These are phyloP conservation scores for Phaenicophaeus curvirostris DNA, from an alignment of 2,797 vertebrate species.

Conservation along the genomic window DNA sequence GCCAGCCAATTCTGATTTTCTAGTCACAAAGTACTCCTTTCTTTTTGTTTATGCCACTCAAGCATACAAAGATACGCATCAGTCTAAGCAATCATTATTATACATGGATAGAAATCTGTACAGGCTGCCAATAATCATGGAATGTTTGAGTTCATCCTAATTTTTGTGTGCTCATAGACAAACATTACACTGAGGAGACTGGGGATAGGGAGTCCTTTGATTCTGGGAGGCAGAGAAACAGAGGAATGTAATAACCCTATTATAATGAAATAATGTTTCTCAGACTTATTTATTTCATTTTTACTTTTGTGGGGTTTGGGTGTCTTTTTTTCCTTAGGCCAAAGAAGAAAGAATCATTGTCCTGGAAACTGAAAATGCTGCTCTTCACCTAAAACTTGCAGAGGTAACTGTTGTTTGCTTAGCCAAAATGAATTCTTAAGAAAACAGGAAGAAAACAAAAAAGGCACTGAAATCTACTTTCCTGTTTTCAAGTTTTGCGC, in stretches of 20 bases:
- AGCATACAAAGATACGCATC: no score
- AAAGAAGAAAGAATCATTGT: constrained; percentile 88
- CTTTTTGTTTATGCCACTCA: no score
- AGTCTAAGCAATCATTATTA: no score
- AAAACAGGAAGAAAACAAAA: not conserved
- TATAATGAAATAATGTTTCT: not conserved
- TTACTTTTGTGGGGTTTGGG: not conserved
- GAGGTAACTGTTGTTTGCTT: constrained; percentile 74
- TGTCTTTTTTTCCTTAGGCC: constrained; percentile 69
- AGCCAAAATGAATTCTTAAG: not conserved
- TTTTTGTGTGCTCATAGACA: not conserved
- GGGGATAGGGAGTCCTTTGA: no score
- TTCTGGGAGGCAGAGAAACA: not conserved
- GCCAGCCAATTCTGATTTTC: no score
- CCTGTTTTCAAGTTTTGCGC: not conserved
- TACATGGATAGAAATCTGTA: no score
- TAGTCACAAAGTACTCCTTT: no score
- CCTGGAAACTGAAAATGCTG: constrained; percentile 87
- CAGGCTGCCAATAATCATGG: not conserved
- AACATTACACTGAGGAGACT: not conserved
- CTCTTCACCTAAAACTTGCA: constrained; percentile 85
- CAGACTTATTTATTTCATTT: not conserved
- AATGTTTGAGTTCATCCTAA: not conserved
- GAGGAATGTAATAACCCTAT: not conserved
- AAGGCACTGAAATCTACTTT: not conserved